Conservation (phyloP, 2,888 invertebrate species). For the Tachina lurida region DNA sequence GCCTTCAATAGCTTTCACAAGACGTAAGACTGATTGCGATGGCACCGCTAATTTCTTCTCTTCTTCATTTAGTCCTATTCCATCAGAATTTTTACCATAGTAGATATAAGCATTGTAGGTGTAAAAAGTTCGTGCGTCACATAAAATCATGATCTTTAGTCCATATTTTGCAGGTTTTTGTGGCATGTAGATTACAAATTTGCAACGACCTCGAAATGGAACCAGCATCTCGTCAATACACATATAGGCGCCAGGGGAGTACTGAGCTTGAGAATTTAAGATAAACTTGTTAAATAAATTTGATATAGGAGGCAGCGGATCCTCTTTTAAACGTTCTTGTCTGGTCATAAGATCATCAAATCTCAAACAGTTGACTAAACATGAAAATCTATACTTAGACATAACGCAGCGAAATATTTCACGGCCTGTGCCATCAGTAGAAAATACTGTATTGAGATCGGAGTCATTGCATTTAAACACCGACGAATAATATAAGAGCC, state of each 20-base stretch:
- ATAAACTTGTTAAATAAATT: slow-evolving; percentile 69
- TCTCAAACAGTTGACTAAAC: slow-evolving; percentile 65
- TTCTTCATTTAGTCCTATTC: slow-evolving; percentile 60
- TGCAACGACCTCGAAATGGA: slow-evolving; percentile 67
- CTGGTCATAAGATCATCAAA: slow-evolving; percentile 43
- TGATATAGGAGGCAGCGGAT: slow-evolving; percentile 66
- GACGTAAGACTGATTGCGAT: slow-evolving; percentile 65
- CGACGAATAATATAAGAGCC: slow-evolving; percentile 45
- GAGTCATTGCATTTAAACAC: slow-evolving; percentile 61
- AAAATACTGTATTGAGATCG: slow-evolving; percentile 59
- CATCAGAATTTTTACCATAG: slow-evolving; percentile 70
- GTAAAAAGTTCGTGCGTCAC: slow-evolving; percentile 16
- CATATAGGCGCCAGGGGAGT: slow-evolving; percentile 57
- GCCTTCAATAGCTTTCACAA: slow-evolving; percentile 45
- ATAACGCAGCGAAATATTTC: slow-evolving; percentile 68
- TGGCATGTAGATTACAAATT: slow-evolving; percentile 65
- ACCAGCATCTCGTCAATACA: slow-evolving; percentile 70
- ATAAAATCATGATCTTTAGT: slow-evolving; percentile 66
- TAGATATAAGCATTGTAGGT: slow-evolving; percentile 59
- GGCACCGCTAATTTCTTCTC: slow-evolving; percentile 49
- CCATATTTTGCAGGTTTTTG: slow-evolving; percentile 69
- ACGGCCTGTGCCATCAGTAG: slow-evolving; percentile 64
- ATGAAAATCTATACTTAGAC: slow-evolving; percentile 61
- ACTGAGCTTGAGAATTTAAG: slow-evolving; percentile 64
- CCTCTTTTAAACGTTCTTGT: slow-evolving; percentile 54